These are phyloP conservation scores for Coendou prehensilis DNA, from an alignment of 2,797 vertebrate genomes.

Conservation along the genomic window DNA sequence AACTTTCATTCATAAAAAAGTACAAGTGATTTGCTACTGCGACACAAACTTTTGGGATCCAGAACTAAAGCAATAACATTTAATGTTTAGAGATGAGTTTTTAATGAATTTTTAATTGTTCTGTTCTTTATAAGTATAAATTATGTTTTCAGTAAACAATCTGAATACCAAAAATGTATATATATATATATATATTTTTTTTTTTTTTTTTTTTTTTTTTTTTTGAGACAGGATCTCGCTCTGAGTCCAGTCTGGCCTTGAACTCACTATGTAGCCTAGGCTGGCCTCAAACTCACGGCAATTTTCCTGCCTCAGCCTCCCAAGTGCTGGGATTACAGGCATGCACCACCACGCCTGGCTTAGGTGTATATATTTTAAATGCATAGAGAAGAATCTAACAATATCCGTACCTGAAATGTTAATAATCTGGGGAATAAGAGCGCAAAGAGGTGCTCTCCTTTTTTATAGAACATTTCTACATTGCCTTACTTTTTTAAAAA, in stretches of 20 bases:
- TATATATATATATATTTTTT: too few species aligned
- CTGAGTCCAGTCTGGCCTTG: neutral
- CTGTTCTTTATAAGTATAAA: constrained; percentile 73
- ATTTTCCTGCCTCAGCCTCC: neutral
- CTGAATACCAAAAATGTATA: constrained; percentile 47
- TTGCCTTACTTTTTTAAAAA: constrained; percentile 10
- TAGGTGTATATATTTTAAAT: neutral
- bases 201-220: too few species aligned
- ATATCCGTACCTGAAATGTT: neutral
- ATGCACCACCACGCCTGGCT: neutral
- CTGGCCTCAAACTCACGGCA: neutral
- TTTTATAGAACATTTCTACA: neutral
- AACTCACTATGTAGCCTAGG: too few species aligned
- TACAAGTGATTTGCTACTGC: constrained; percentile 57
- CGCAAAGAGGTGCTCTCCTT: neutral
- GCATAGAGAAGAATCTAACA: neutral
- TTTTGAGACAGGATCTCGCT: neutral
- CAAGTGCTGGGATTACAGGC: neutral
- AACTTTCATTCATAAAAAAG: constrained; percentile 67
- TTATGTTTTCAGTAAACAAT: constrained; percentile 57
- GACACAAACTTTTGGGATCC: constrained; percentile 54
- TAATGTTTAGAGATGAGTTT: constrained; percentile 69
- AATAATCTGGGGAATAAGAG: neutral
- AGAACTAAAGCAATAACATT: constrained; percentile 44
- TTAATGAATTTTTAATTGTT: constrained; percentile 82